phyloP scores from a whole-genome alignment of 2,113 vertebrate species.

The Casuarius casuarius region DNA sequence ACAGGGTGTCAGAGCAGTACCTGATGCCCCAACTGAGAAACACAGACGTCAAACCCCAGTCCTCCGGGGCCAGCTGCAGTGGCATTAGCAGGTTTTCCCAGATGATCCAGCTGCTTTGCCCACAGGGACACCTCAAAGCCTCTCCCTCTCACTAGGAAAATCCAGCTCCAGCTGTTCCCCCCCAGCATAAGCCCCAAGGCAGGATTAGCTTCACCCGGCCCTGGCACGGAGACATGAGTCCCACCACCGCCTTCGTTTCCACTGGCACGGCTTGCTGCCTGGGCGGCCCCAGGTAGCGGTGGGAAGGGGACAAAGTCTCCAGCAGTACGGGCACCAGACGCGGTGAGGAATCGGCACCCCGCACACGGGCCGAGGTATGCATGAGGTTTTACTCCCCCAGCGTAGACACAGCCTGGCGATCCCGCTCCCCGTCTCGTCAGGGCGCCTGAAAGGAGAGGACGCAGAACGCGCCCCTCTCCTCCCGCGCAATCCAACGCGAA shows the following conservation, averaged over 20 bases:
- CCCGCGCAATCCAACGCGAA: fast-evolving
- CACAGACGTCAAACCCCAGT: neutral
- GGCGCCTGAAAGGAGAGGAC: fast-evolving
- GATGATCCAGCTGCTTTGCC: fast-evolving
- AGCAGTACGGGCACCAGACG: neutral
- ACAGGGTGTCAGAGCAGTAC: neutral
- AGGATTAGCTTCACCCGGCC: too few species aligned
- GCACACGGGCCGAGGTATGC: fast-evolving
- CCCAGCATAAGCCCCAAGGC: neutral
- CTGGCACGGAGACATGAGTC: neutral
- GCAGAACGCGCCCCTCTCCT: neutral
- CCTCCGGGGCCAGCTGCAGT: fast-evolving
- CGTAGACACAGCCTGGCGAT: fast-evolving
- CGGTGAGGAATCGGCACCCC: neutral
- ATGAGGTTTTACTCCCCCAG: fast-evolving
- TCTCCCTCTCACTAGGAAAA: fast-evolving
- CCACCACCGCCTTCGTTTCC: neutral
- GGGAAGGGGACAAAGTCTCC: neutral
- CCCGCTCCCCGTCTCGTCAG: fast-evolving
- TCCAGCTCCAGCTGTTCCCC: too few species aligned
- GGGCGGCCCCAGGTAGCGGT: neutral
- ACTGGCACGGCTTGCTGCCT: too few species aligned
- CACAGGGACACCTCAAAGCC: neutral
- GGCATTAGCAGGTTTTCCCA: neutral
- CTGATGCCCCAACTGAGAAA: fast-evolving